A percentile compares a stretch with the other conserved stretches of the same genome.
Evolutionary conservation across 2,797 vertebrate species (phyloP).

Genomic region (Sparus aurata): DNA sequence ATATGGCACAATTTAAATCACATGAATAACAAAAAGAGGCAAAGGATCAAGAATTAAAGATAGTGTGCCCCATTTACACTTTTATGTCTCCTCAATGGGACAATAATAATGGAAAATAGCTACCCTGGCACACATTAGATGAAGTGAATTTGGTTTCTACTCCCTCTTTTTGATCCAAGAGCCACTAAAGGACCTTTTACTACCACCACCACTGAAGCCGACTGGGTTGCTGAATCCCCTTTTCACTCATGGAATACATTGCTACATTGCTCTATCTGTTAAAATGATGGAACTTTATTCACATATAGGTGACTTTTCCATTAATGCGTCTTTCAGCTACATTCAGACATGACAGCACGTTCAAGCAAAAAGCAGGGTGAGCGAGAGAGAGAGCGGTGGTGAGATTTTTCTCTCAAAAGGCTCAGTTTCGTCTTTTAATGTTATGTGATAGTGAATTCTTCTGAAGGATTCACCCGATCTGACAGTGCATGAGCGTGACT

Average conservation of each 20-base stretch:
- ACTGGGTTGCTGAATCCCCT: background rate
- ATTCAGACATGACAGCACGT: background rate
- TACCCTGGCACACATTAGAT: conserved; percentile 6
- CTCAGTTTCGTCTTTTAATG: background rate
- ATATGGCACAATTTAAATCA: conserved; percentile 7
- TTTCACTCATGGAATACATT: background rate
- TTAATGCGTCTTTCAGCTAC: background rate
- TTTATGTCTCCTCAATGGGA: background rate
- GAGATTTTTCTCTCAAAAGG: background rate
- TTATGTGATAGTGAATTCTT: background rate
- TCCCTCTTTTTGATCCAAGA: background rate
- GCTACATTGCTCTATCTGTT: background rate
- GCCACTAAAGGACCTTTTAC: background rate
- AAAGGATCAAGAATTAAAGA: conserved; percentile 16
- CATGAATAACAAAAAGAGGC: conserved; percentile 22
- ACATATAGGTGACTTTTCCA: background rate
- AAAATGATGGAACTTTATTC: conserved; percentile 1
- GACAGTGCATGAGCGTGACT: background rate
- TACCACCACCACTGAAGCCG: background rate
- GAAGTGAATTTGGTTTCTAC: background rate
- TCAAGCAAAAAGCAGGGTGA: background rate
- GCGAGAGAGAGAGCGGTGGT: background rate
- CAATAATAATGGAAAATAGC: conserved; percentile 6
- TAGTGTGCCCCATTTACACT: background rate
- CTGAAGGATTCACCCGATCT: background rate